Conservation (phyloP, 2,113 vertebrate genomes). For the Cyprinodon variegatus region DNA sequence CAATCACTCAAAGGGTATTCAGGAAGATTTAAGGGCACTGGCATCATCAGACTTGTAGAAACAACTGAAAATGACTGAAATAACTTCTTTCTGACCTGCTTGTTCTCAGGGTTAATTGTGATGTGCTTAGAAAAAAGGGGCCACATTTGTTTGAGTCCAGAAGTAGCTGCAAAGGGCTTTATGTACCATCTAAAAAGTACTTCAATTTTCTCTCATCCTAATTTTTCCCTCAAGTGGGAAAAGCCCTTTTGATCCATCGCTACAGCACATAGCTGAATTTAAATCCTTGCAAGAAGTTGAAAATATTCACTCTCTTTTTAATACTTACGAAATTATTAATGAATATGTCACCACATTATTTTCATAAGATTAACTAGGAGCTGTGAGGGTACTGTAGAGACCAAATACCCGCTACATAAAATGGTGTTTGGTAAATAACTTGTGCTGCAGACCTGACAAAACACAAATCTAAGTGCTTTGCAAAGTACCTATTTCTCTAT, state of each 20-base stretch:
- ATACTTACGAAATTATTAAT: slow-evolving; percentile 16
- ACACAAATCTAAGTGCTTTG: not conserved
- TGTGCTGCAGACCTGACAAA: not conserved
- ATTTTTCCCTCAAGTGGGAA: slow-evolving; percentile 63
- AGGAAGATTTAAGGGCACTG: slow-evolving; percentile 51
- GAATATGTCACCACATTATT: not conserved
- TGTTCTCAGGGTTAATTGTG: slow-evolving; percentile 77
- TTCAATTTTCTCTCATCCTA: slow-evolving; percentile 68
- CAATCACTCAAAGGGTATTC: slow-evolving; percentile 47
- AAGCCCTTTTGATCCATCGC: slow-evolving; percentile 49
- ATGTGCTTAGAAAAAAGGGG: slow-evolving; percentile 57
- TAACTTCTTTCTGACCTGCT: slow-evolving; percentile 55
- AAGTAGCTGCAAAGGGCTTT: slow-evolving; percentile 54
- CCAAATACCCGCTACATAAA: not conserved
- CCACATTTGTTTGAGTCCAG: slow-evolving; percentile 58
- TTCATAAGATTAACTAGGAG: not conserved
- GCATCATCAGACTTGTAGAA: slow-evolving; percentile 65
- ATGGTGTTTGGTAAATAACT: not conserved
- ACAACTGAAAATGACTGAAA: slow-evolving; percentile 59
- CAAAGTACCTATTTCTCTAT: not conserved
- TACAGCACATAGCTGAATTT: slow-evolving; percentile 47
- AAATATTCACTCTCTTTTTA: slow-evolving; percentile 22
- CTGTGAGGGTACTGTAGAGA: not conserved
- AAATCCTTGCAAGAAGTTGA: slow-evolving; percentile 60
- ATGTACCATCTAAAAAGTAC: slow-evolving; percentile 43